A percentile compares a stretch with the other conserved stretches of the same genome.
These are phyloP conservation scores for Spilosoma lubricipeda DNA, from an alignment of 2,888 invertebrate genomes.

Conservation along the genomic window DNA sequence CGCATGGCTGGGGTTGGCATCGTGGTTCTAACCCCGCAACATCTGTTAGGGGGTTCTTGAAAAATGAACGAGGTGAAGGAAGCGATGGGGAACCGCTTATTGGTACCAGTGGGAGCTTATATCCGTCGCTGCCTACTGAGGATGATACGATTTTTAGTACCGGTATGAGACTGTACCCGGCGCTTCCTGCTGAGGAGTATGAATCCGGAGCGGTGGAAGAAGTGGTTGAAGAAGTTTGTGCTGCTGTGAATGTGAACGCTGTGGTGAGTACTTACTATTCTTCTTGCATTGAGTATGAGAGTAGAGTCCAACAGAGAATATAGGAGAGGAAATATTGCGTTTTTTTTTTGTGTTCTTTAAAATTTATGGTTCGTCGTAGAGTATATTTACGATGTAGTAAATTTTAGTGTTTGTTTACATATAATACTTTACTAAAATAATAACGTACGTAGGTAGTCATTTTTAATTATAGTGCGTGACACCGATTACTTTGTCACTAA, in stretches of 20 bases:
- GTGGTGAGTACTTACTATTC: conserved; percentile 70
- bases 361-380: background rate
- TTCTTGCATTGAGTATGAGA: background rate
- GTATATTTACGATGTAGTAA: conserved; percentile 5
- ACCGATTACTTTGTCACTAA: background rate
- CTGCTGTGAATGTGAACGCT: conserved; percentile 74
- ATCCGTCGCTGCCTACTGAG: conserved; percentile 73
- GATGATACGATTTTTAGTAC: conserved; percentile 73
- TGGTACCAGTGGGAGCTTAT: conserved; percentile 66
- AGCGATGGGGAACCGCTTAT: conserved; percentile 61
- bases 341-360: background rate
- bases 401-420: conserved; percentile 7
- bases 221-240: conserved; percentile 78
- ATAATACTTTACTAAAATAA: background rate
- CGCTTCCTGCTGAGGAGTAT: conserved; percentile 78
- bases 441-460: background rate
- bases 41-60: conserved; percentile 75
- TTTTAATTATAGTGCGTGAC: background rate
- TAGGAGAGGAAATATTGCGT: background rate
- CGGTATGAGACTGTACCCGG: conserved; percentile 75
- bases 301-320: background rate
- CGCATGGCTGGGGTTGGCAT: conserved; percentile 84
- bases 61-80: conserved; percentile 70
- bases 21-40: conserved; percentile 65
- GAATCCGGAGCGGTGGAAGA: conserved; percentile 79